Evolutionary conservation across 2,113 vertebrate species (phyloP), one percentile per base, ranked within the genome.

Genomic region (Speoplatyrhinus poulsoni): DNA sequence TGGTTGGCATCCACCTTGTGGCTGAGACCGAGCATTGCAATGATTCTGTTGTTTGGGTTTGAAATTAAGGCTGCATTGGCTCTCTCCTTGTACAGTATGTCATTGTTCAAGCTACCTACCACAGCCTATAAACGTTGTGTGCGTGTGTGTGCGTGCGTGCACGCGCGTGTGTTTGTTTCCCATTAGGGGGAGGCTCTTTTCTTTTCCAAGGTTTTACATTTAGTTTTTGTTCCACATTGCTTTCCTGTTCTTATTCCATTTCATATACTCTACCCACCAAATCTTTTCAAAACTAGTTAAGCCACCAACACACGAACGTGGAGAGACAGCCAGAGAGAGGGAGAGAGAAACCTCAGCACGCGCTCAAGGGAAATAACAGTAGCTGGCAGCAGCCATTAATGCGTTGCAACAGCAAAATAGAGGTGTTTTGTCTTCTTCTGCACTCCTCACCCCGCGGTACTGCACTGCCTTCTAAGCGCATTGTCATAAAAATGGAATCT

Each of bases 311-410:
- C 79, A 82, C 76, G 7, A 41, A 8, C 36, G 7, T 8, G 36
- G 36, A 6, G 86, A 86, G 74, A 67, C 83, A 86, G 80, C 78
- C 73, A 75, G 70, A 80, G 86, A 80, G 80, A 62, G 63, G 15
- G 54, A 56, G 16, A 56, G 54, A 56, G 54, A 9, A 6, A 19
- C 70, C 75, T 82, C 78, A 69, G 74, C 69, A n/a, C 63, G 3
- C 13, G 74, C 87, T 91, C 88, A 46, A 77, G 89, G 87, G 89
- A 92, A 92, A 91, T 91, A 89, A 90, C 75, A 64, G 66, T 57
- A 62, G 76, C 81, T 73, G 77, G 76, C 82, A 68, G 76, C 46
- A 76, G 74, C 70, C 79, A 60, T 70, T 82, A 26, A 88, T 74
- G 87, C 83, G 82, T 80, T 80, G 72, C 67, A 32, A 75, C 60